Evolutionary conservation across 1,140 invertebrate genomes (phyloP).

Genomic region (Elysia chlorotica): DNA sequence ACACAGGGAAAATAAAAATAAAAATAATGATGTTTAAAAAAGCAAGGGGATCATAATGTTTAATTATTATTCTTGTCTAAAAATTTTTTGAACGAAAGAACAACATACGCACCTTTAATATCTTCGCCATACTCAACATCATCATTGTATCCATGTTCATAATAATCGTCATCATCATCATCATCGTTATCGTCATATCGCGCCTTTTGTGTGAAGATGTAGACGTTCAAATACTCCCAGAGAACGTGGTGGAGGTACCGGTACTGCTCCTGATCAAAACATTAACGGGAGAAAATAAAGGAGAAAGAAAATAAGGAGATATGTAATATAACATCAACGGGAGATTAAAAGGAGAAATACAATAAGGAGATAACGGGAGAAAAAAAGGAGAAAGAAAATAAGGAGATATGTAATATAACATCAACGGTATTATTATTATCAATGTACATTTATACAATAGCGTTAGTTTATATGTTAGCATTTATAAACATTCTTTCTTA

Average conservation of each 20-base stretch:
- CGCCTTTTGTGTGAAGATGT: constrained; percentile 4
- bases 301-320: neutral
- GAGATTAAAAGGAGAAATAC: neutral
- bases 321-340: neutral
- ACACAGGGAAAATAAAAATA: too few relatives aligned
- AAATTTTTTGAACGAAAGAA: too few relatives aligned
- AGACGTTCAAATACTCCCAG: constrained; percentile 53
- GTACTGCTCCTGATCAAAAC: constrained; percentile 49
- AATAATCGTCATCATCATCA: constrained; percentile 2
- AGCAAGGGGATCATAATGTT: too few relatives aligned
- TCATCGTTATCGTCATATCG: neutral
- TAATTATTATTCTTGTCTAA: too few relatives aligned
- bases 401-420: neutral
- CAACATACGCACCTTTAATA: too few relatives aligned
- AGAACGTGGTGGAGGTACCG: constrained; percentile 52
- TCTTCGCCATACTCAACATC: neutral
- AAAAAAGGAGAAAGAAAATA: neutral
- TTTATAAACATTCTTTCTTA: too few relatives aligned
- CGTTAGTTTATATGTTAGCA: too few relatives aligned
- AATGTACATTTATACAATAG: too few relatives aligned
- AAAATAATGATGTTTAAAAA: too few relatives aligned
- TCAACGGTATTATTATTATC: neutral
- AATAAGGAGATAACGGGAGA: neutral
- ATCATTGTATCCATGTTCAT: neutral
- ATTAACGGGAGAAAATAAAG: neutral